These are phyloP conservation scores for Epinotia nisella DNA, from an alignment of 2,888 invertebrate species.

Conservation along the genomic window DNA sequence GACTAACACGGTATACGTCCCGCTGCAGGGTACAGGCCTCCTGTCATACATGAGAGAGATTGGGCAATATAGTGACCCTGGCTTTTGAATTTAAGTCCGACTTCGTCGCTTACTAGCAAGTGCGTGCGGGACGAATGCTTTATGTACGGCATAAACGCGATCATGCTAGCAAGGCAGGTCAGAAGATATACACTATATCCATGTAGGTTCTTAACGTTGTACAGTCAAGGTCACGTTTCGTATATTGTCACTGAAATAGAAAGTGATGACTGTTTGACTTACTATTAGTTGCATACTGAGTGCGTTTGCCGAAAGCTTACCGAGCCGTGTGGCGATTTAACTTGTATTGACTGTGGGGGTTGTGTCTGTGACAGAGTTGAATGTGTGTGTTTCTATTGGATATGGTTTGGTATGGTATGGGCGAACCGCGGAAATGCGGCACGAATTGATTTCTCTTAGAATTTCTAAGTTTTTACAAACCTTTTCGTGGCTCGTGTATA, in stretches of 20 bases:
- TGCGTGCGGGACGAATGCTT: no score
- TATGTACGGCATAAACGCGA: no score
- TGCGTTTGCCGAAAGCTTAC: background rate
- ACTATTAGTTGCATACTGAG: background rate
- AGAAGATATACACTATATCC: no score
- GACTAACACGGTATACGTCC: no score
- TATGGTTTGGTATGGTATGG: conserved; percentile 7
- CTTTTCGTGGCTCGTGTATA: background rate
- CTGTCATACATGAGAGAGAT: no score
- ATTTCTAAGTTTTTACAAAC: background rate
- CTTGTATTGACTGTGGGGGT: background rate
- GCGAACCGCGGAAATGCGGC: background rate
- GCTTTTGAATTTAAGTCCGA: no score
- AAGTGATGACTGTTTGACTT: background rate
- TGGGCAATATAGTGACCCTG: no score
- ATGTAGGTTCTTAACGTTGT: background rate
- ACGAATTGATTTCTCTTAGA: background rate
- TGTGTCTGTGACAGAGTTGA: conserved; percentile 3
- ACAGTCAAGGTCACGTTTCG: no score
- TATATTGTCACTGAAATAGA: no score
- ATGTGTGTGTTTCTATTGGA: conserved; percentile 9
- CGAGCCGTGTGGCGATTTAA: background rate
- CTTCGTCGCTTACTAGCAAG: no score
- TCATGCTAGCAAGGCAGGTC: no score
- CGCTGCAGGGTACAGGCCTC: no score